Percentiles rank a stretch among this genome's conserved stretches.
phyloP scores from a whole-genome alignment of 2,113 vertebrate genomes.

The Sylvilagus bachmani region DNA sequence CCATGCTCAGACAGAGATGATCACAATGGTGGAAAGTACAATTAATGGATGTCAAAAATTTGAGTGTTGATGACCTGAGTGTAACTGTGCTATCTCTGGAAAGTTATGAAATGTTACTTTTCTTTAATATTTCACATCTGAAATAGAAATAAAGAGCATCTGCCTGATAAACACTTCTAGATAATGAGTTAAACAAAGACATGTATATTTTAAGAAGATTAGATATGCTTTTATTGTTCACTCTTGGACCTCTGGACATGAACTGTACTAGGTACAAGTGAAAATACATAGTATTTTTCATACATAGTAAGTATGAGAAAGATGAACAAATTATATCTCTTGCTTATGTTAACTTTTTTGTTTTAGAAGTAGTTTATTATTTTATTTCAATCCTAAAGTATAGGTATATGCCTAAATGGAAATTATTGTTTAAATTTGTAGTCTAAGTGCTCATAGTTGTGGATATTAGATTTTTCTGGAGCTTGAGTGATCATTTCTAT shows the following conservation, averaged over 20 bases:
- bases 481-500: background rate
- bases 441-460: background rate
- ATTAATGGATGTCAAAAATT: background rate
- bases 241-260: background rate
- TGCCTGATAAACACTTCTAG: background rate
- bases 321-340: background rate
- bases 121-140: background rate
- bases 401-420: background rate
- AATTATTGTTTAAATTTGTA: slow-evolving; percentile 24
- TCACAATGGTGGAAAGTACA: background rate
- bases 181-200: background rate
- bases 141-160: background rate
- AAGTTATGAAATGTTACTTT: background rate
- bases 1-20: background rate
- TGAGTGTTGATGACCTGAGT: background rate
- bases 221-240: background rate
- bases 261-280: background rate
- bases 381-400: slow-evolving; percentile 1
- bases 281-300: background rate
- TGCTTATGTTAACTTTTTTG: background rate
- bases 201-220: background rate
- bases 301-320: background rate
- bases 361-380: background rate
- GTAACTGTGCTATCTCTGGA: background rate
- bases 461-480: background rate